Evolutionary conservation across 2,797 vertebrate species (phyloP), one percentile per base, ranked within the genome.

Genomic region (Craterocephalus amniculus): DNA sequence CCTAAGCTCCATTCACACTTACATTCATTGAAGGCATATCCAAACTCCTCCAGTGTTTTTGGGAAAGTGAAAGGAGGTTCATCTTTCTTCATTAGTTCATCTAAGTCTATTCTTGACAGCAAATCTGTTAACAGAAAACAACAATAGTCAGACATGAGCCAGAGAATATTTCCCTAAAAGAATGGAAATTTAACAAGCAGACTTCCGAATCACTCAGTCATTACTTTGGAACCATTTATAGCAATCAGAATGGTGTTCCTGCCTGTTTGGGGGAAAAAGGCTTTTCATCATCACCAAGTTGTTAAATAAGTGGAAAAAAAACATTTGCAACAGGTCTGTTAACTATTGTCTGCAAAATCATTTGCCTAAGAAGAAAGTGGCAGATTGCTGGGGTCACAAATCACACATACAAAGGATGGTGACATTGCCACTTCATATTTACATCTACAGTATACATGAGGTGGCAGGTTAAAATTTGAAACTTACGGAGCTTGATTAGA

Each of bases 31-130:
- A 99, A 99, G 66, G 95, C 89, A 85, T 98, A 99, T 91, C 98
- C 96, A 89, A 99, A 99, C 86, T 96, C 97, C 90, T 99, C 96
- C 91, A 99, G 92, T 45, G 97, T 97, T 93, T 96, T 96, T 79
- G 98, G 97, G 89, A 99, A 99, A 83, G 94, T 94, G 86, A 99
- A 95, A 18, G 96, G 96, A 69, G 97, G 98, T 72, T 99, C 97
- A 91, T 99, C 98, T 92, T 99, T 99, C 95, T 98, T 99, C 97
- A 99, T 99, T 74, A 99, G 94, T 90, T 99, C 97, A 92, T 99
- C 97, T 83, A 99, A 93, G 87, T 99, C 96, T 93, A 99, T 99
- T 94, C 95, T 96, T 83, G 98, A 99, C 64, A 99, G 90, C 82
- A 98, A 95, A 93, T 99, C 97, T 99, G 87, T 74, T 43, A 36